Percentiles rank a stretch among this genome's conserved stretches.
These are phyloP conservation scores for Temnothorax rugatulus DNA, from an alignment of 2,888 invertebrate genomes.

Conservation along the genomic window DNA sequence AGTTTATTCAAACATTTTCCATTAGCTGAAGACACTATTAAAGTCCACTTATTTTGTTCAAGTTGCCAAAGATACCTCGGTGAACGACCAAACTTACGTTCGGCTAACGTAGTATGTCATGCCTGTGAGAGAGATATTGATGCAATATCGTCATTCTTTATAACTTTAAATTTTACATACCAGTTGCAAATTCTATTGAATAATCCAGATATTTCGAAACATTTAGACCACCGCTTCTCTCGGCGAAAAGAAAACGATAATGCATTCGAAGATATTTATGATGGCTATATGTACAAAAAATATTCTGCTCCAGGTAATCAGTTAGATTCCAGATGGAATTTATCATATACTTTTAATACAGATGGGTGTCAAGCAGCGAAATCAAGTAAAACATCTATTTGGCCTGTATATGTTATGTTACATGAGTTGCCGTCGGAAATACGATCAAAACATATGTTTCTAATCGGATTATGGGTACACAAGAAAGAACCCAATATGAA, in stretches of 20 bases:
- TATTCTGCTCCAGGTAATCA: background rate
- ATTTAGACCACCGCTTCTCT: background rate
- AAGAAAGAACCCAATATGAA: background rate
- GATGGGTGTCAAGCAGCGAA: background rate
- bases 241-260: background rate
- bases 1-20: too few species aligned
- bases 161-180: too few species aligned
- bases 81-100: too few species aligned
- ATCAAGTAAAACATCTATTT: background rate
- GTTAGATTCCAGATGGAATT: background rate
- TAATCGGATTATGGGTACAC: background rate
- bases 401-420: background rate
- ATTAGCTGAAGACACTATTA: too few species aligned
- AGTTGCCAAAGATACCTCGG: too few species aligned
- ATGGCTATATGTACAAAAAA: background rate
- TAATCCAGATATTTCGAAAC: too few species aligned
- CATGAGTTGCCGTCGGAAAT: background rate
- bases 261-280: background rate
- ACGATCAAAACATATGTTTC: background rate
- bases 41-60: too few species aligned
- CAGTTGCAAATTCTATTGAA: too few species aligned
- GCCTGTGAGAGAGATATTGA: too few species aligned
- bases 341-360: background rate
- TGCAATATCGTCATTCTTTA: too few species aligned
- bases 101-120: too few species aligned